A percentile compares a stretch with the other conserved stretches of the same genome.
Conservation (phyloP, 2,797 vertebrate species). For the Smutsia gigantea region DNA sequence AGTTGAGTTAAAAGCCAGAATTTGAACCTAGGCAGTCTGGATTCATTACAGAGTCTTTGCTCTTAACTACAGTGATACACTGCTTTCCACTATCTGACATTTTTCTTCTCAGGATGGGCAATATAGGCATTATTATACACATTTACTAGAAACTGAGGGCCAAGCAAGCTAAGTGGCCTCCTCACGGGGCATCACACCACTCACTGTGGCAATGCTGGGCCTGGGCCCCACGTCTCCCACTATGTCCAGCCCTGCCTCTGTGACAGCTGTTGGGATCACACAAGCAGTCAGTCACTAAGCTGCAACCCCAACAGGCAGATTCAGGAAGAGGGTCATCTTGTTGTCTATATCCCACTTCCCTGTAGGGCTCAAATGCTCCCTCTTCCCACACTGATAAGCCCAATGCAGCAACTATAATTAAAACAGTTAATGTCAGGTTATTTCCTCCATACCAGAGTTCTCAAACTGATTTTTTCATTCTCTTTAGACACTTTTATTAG, state of each 20-base stretch:
- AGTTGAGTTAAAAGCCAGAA: neutral
- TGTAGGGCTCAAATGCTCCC: slow-evolving; percentile 71
- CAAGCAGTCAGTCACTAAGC: neutral
- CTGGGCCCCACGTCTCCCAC: neutral
- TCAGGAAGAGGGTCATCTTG: slow-evolving; percentile 73
- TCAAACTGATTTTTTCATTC: slow-evolving; percentile 83
- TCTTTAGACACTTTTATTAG: slow-evolving; percentile 77
- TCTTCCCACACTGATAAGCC: slow-evolving; percentile 82
- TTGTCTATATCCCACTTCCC: slow-evolving; percentile 76
- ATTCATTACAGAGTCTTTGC: neutral
- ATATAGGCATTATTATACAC: neutral
- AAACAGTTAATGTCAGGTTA: slow-evolving; percentile 83
- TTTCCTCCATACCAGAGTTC: slow-evolving; percentile 83
- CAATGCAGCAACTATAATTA: slow-evolving; percentile 82
- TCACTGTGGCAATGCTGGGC: neutral
- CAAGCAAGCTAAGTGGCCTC: neutral
- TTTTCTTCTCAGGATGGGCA: neutral
- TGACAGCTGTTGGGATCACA: neutral
- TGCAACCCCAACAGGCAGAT: neutral
- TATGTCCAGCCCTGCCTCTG: neutral
- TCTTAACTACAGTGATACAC: neutral
- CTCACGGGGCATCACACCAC: neutral
- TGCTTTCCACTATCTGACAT: neutral
- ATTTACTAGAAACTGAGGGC: neutral
- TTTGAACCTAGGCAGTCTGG: neutral